Evolutionary conservation across 2,888 invertebrate genomes (phyloP).

Genomic region (Microdon myrmicae): DNA sequence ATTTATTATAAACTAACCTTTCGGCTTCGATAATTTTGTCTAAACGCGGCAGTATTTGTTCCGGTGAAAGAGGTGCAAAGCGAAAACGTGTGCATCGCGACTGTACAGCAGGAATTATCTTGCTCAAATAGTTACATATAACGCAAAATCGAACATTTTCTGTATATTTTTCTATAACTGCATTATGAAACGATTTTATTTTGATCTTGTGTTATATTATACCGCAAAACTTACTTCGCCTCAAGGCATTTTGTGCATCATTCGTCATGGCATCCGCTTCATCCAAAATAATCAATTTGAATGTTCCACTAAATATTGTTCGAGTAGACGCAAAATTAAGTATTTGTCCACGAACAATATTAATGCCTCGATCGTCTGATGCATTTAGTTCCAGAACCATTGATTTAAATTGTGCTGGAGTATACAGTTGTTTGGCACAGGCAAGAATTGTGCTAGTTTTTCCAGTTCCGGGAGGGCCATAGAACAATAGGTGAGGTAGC

Average conservation of each 20-base stretch:
- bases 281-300: constrained; percentile 95
- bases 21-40: constrained; percentile 85
- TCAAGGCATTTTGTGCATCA: constrained; percentile 98
- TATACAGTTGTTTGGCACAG: constrained; percentile 91
- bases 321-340: constrained; percentile 96
- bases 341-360: constrained; percentile 92
- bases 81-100: constrained; percentile 97
- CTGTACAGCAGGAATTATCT: constrained; percentile 98
- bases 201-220: no score
- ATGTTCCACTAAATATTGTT: constrained; percentile 92
- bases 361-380: constrained; percentile 97
- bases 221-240: constrained; percentile 77
- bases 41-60: constrained; percentile 90
- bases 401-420: constrained; percentile 88
- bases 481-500: constrained; percentile 94
- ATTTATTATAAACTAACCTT: constrained; percentile 70
- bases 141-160: constrained; percentile 98
- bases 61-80: constrained; percentile 87
- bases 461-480: constrained; percentile 98
- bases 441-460: constrained; percentile 98
- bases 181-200: constrained; percentile 57
- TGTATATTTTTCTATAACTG: constrained; percentile 99
- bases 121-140: constrained; percentile 97
- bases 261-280: constrained; percentile 99
- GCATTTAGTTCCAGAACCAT: constrained; percentile 97